Conservation (phyloP, 2,888 invertebrate genomes). For the Spodoptera exigua region DNA sequence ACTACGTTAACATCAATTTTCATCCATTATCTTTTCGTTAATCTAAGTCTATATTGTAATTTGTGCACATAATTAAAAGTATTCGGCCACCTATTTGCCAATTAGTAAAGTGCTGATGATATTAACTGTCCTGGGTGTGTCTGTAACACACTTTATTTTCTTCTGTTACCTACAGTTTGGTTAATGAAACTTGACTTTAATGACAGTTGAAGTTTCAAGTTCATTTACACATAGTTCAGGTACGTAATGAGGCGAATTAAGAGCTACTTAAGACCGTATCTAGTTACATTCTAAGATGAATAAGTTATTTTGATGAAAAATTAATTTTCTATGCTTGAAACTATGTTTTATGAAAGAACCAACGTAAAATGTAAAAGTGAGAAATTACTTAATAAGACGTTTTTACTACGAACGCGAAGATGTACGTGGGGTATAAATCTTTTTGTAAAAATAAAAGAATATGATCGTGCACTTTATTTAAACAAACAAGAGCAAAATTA, state of each 20-base stretch:
- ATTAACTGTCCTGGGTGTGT: no score
- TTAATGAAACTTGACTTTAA: constrained; percentile 11
- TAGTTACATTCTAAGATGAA: neutral
- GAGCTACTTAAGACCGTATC: constrained; percentile 5
- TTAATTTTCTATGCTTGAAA: constrained; percentile 20
- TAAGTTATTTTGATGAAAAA: constrained; percentile 8
- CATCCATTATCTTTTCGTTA: no score
- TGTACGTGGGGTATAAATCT: neutral
- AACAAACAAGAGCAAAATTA: constrained; percentile 27
- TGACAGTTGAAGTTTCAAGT: constrained; percentile 14
- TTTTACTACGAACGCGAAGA: constrained; percentile 12
- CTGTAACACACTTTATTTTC: no score
- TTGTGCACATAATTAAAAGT: no score
- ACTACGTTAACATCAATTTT: no score
- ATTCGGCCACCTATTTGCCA: no score
- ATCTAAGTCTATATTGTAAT: no score
- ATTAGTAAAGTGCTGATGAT: no score
- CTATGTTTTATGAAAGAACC: neutral
- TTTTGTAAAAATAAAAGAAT: constrained; percentile 32
- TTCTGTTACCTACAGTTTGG: neutral
- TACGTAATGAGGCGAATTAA: constrained; percentile 4
- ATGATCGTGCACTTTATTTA: constrained; percentile 20
- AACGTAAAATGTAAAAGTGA: constrained; percentile 15
- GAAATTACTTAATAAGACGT: no score
- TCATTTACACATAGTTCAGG: constrained; percentile 19